Evolutionary conservation across 2,888 invertebrate genomes (phyloP), one percentile per base, ranked within the genome.

Genomic region (Scaptomyza polygonia): DNA sequence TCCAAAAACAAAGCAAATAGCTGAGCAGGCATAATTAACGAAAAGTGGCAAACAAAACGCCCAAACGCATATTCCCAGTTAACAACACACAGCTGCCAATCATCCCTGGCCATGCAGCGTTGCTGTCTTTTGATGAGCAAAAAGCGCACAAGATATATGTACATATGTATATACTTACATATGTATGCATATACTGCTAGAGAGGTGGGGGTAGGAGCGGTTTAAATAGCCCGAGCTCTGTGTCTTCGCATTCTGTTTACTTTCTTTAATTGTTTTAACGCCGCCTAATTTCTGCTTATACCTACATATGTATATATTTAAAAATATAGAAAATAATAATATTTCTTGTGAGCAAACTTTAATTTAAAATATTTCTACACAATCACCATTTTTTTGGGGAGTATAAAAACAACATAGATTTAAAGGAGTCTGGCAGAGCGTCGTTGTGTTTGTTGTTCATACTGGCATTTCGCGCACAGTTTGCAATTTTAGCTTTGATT

Each of bases 1-100:
- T 21, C 32, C 49, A 51, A 58, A 77, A 64, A 67, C 67, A 74
- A 74, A 74, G 71, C 71, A 56, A 74, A 61, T 69, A 45, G 65
- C 69, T 79, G 81, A 69, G 67, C 64, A 54, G 70, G 82, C 81
- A 79, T 81, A 82, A 84, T 84, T 82, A 75, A 81, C 52, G 62
- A 66, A 67, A 77, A 78, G 74, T 74, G 68, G 71, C 73, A 77
- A 77, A 80, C 72, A 84, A 80, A 77, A 76, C 76, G 79, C 72
- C 79, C 72, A 73, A 73, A 42, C 45, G 62, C 62, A 55, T 69
- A 32, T 29, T 36, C 32, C 44, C 45, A 39, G 3, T 12, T 29
- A 27, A 32, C 16, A 47, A 52, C 25, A 25, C 25, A 47, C 42
- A 53, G 51, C 48, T 48, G 48, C 44, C 52, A 27, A 56, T 29